Evolutionary conservation across 2,797 vertebrate genomes (phyloP), one percentile per base, ranked within the genome.

Genomic region (Sparidentex hasta): DNA sequence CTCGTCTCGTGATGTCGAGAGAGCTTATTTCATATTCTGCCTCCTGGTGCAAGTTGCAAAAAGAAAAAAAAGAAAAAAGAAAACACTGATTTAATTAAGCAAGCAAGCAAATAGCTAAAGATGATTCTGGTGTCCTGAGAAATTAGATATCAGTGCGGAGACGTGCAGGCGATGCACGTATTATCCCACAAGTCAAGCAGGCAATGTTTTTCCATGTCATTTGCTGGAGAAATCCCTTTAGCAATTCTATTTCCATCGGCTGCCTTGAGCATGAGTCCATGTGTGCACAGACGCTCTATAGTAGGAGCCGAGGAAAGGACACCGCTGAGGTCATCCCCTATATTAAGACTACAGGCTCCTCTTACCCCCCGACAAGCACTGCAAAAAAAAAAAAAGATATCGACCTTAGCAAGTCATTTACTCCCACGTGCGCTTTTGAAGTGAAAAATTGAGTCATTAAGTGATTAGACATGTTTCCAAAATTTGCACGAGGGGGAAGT

Each of bases 181-280:
- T 90, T 84, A 82, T 86, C 86, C 74, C 77, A 89, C 84, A 86
- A 92, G 82, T 91, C 86, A 87, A 89, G 87, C 87, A 87, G 88
- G 77, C 81, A 52, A 88, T 92, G 90, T 90, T 94, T 94, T 95
- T 95, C 93, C 93, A 94, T 92, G 93, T 94, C 94, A 94, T 93
- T 93, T 94, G 92, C 65, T 88, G 79, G 88, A 94, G 91, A 93
- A 93, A 93, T 93, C 93, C 93, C 92, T 91, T 80, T 89, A 94
- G 93, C 92, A 90, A 85, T 93, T 94, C 92, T 94, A 92, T 95
- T 94, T 94, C 88, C 81, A 92, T 93, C 92, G 65, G 90, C 90
- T 82, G 93, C 91, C 91, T 87, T 83, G 70, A 93, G 94, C 88
- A 29, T 1, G 62, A 82, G 89, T 92, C 91, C 91, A 88, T 91